These are phyloP conservation scores for Psilanteris sp. DNA, from an alignment of 1,140 invertebrate species.

Conservation along the genomic window DNA sequence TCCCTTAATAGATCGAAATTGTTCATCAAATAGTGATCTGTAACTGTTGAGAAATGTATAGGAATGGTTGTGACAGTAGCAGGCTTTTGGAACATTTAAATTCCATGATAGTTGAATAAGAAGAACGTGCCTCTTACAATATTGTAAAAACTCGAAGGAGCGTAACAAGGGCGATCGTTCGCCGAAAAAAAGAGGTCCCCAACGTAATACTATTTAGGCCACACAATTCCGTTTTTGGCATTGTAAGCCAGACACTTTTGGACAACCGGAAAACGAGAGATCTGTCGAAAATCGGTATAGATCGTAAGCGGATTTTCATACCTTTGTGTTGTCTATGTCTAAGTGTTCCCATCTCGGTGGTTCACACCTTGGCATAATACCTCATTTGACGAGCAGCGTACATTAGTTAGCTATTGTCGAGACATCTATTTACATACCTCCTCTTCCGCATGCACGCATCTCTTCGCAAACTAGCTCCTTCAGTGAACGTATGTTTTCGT, in stretches of 20 bases:
- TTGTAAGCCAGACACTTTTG: constrained; percentile 70
- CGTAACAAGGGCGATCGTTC: constrained; percentile 52
- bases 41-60: constrained; percentile 18
- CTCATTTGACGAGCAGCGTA: constrained; percentile 55
- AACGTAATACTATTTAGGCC: constrained; percentile 67
- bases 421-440: constrained; percentile 53
- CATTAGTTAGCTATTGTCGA: constrained; percentile 59
- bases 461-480: constrained; percentile 27
- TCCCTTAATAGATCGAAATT: constrained; percentile 38
- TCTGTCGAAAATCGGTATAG: constrained; percentile 71
- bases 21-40: constrained; percentile 27
- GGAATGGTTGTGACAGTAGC: constrained; percentile 47
- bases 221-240: constrained; percentile 69
- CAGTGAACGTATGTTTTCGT: constrained; percentile 2
- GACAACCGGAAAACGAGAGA: constrained; percentile 62
- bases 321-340: constrained; percentile 49
- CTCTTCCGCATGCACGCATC: constrained; percentile 49
- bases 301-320: constrained; percentile 75
- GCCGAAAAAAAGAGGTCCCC: constrained; percentile 57
- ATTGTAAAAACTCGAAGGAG: constrained; percentile 61
- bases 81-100: constrained; percentile 22
- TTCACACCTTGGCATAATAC: constrained; percentile 73
- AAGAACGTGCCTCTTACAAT: constrained; percentile 67
- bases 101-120: constrained; percentile 35
- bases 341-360: constrained; percentile 56